Evolutionary conservation across 2,797 vertebrate species (phyloP), one percentile per base, ranked within the genome.

Genomic region (Poeciliopsis infans): DNA sequence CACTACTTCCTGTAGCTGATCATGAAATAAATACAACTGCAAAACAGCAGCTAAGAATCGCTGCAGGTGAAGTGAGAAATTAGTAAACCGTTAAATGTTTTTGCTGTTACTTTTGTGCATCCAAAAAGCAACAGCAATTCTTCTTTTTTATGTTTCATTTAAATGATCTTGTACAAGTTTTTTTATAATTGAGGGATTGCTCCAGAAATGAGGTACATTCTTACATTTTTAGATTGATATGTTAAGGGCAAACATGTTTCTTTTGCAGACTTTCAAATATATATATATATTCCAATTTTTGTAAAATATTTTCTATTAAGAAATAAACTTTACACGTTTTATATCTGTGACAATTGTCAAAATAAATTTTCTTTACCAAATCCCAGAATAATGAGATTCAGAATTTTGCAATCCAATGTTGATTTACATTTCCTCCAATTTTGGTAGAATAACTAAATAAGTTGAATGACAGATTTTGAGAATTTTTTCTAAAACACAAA

Each of bases 1-100:
- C 88, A 95, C 95, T 88, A 93, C 93, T 95, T 90, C 83, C 83
- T 78, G 79, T 77, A 82, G 88, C 83, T 88, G 87, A 92, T 86
- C 72, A 84, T 82, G 74, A 61, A 78, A 88, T 74, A 78, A 83
- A 79, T 89, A 83, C 83, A 83, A 81, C 15, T 0, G 72, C n/a
- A 73, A 74, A 71, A 57, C 81, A 85, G 1, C 7, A 75, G 71
- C 83, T 79, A 71, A 86, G 74, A 85, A 86, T 70, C 72, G 71
- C 76, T 75, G 78, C 81, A 82, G 86, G 79, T 15, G 59, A 86
- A 83, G 59, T 61, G 82, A 83, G 5, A 15, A 28, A 64, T 61
- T 16, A 31, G 70, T 53, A 25, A 53, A 53, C 51, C 7, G 72
- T 81, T 41, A 12, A 25, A 51, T 83, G 78, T 83, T 79, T 90